Percentiles rank a stretch among this genome's conserved stretches.
Evolutionary conservation across 2,113 vertebrate species (phyloP).

Genomic region (Orientallactaga bullata): DNA sequence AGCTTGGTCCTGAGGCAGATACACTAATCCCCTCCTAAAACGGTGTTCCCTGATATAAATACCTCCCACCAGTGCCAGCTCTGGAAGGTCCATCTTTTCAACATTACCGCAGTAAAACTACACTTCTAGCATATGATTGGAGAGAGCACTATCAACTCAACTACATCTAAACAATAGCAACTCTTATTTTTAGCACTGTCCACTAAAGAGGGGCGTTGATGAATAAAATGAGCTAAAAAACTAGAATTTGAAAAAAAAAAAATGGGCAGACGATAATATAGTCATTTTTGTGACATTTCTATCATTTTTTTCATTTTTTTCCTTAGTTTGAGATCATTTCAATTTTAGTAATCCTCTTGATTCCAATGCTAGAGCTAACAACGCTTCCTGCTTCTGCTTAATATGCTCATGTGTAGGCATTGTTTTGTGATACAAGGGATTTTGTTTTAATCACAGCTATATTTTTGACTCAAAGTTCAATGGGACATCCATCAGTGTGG

Average conservation of each 20-base stretch:
- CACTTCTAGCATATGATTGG: not conserved
- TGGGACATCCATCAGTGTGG: not conserved
- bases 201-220: not conserved
- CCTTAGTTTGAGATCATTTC: constrained; percentile 30
- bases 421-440: not conserved
- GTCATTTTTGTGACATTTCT: not conserved
- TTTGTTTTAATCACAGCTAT: not conserved
- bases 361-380: not conserved
- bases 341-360: not conserved
- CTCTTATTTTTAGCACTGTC: not conserved
- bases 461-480: constrained; percentile 16
- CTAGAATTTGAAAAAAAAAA: not conserved
- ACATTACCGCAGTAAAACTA: not conserved
- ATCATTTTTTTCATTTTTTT: not conserved
- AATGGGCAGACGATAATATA: not conserved
- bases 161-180: not conserved
- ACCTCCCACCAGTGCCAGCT: not conserved
- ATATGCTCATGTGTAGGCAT: not conserved
- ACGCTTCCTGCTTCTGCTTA: not conserved
- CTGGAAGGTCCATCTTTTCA: not conserved
- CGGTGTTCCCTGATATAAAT: not conserved
- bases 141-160: not conserved
- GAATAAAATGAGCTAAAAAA: not conserved
- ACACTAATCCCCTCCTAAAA: not conserved
- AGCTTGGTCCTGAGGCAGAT: not conserved